phyloP scores from a whole-genome alignment of 2,113 vertebrate genomes.

The Heteronetta atricapilla region DNA sequence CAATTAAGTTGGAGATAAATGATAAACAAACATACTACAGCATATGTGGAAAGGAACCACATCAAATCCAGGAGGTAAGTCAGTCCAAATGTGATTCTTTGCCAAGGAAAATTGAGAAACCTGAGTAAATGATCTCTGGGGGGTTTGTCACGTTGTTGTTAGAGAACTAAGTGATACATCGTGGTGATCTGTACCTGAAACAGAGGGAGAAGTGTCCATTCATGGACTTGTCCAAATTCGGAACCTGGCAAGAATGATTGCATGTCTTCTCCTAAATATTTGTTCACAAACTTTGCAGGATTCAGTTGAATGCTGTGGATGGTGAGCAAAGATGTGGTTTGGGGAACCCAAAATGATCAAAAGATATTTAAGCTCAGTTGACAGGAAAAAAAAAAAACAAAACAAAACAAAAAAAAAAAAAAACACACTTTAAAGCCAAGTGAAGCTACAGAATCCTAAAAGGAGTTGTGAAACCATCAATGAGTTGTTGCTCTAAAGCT shows the following conservation, averaged over 20 bases:
- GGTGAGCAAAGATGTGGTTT: neutral
- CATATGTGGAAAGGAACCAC: neutral
- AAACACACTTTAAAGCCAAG: neutral
- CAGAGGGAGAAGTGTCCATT: neutral
- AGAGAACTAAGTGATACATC: neutral
- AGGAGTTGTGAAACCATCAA: neutral
- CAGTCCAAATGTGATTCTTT: neutral
- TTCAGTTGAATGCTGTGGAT: neutral
- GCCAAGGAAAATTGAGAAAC: neutral
- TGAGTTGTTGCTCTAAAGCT: neutral
- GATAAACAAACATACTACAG: slow-evolving; percentile 1
- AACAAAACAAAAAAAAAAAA: no score
- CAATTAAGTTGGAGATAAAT: neutral
- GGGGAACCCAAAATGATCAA: neutral
- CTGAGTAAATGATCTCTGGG: neutral
- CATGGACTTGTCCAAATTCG: neutral
- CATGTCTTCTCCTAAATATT: neutral
- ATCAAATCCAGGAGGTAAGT: neutral
- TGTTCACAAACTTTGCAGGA: neutral
- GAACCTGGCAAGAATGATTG: neutral
- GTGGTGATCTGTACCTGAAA: neutral
- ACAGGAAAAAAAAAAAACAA: neutral
- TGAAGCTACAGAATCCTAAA: neutral
- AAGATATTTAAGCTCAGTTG: neutral
- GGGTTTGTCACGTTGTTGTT: neutral